phyloP scores from a whole-genome alignment of 2,797 vertebrate genomes.

The Austrolebias charrua region DNA sequence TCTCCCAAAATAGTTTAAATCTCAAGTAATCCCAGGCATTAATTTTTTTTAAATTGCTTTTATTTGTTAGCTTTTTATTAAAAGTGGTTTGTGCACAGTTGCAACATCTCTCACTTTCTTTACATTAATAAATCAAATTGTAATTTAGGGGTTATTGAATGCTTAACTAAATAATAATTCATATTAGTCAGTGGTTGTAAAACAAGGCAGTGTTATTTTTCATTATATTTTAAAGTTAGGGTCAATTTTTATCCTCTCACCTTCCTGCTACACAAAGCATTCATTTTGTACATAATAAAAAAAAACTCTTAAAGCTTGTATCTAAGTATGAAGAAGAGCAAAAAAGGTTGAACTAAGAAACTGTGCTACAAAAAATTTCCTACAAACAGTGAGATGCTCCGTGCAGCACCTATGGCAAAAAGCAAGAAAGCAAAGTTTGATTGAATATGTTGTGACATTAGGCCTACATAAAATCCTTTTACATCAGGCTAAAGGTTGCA shows the following conservation, averaged over 20 bases:
- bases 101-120: too few species aligned
- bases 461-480: constrained; percentile 45
- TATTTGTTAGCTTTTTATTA: too few species aligned
- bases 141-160: neutral
- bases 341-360: neutral
- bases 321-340: neutral
- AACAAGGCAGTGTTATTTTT: too few species aligned
- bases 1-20: too few species aligned
- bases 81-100: too few species aligned
- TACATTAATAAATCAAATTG: neutral
- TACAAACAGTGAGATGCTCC: constrained; percentile 24
- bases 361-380: neutral
- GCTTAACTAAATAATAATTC: neutral
- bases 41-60: too few species aligned
- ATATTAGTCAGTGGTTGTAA: too few species aligned
- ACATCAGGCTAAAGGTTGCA: constrained; percentile 45
- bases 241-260: too few species aligned
- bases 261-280: too few species aligned
- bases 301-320: neutral
- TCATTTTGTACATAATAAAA: too few species aligned
- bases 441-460: constrained; percentile 59
- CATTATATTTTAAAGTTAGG: too few species aligned
- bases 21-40: too few species aligned
- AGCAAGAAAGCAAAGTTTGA: constrained; percentile 51
- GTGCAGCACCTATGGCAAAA: constrained; percentile 52